phyloP scores from a whole-genome alignment of 1,140 invertebrate species.

The Heliconius himera region DNA sequence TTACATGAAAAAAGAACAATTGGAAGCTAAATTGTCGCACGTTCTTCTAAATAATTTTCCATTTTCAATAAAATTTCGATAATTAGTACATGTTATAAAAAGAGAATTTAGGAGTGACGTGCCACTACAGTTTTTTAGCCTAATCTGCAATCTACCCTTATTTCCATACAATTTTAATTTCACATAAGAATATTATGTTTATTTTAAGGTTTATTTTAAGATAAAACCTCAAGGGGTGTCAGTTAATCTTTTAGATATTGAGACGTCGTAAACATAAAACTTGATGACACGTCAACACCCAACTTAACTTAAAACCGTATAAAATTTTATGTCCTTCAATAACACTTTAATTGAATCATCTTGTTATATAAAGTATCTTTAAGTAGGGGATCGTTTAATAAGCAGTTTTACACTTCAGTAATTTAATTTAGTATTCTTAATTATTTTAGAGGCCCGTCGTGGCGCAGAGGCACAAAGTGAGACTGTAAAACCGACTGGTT shows the following conservation, averaged over 20 bases:
- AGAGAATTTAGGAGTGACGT: too few species aligned
- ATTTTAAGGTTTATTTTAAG: background rate
- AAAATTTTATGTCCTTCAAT: constrained; percentile 43
- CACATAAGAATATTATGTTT: background rate
- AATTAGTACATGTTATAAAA: too few species aligned
- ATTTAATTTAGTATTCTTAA: background rate
- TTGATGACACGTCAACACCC: constrained; percentile 40
- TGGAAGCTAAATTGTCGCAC: too few species aligned
- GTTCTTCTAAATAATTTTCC: too few species aligned
- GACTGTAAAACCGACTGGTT: too few species aligned
- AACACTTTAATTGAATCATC: constrained; percentile 14
- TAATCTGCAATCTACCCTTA: too few species aligned
- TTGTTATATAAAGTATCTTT: constrained; percentile 9
- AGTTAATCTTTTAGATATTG: constrained; percentile 48
- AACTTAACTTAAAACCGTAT: constrained; percentile 55
- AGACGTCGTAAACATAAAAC: constrained; percentile 48
- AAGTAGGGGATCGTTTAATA: constrained; percentile 7
- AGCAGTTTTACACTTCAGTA: background rate
- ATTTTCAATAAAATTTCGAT: too few species aligned
- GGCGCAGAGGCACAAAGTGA: too few species aligned
- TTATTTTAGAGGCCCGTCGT: too few species aligned
- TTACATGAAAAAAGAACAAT: too few species aligned
- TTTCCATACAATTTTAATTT: background rate
- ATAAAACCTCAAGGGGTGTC: background rate
- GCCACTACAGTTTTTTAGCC: too few species aligned